A percentile compares a stretch with the other conserved stretches of the same genome.
These are phyloP conservation scores for Eriosoma lanigerum DNA, from an alignment of 1,140 invertebrate genomes.

Conservation along the genomic window DNA sequence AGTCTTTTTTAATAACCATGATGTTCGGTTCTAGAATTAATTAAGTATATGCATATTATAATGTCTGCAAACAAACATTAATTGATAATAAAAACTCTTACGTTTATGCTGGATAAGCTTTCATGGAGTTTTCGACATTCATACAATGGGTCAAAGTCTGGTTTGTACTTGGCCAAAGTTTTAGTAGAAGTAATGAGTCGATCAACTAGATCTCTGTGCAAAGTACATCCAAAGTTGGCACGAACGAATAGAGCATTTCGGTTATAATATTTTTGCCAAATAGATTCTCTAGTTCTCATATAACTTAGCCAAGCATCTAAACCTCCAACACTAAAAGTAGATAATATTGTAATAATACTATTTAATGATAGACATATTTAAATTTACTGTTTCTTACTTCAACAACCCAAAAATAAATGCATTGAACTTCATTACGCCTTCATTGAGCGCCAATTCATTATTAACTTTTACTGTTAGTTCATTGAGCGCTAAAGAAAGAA, in stretches of 20 bases:
- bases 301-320: constrained; percentile 85
- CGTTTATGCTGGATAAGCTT: constrained; percentile 69
- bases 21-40: constrained; percentile 46
- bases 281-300: constrained; percentile 75
- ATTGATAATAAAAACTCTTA: too few relatives aligned
- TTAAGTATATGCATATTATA: background rate
- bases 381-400: constrained; percentile 67
- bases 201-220: constrained; percentile 69
- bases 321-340: constrained; percentile 69
- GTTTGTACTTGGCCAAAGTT: constrained; percentile 74
- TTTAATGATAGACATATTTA: background rate
- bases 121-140: constrained; percentile 75
- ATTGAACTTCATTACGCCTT: constrained; percentile 85
- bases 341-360: background rate
- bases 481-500: constrained; percentile 80
- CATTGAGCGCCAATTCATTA: constrained; percentile 78
- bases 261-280: constrained; percentile 79
- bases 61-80: too few relatives aligned
- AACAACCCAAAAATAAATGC: constrained; percentile 85
- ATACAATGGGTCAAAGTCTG: constrained; percentile 78
- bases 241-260: constrained; percentile 71
- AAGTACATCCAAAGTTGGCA: constrained; percentile 66
- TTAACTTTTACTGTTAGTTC: constrained; percentile 84
- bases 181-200: constrained; percentile 72
- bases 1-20: constrained; percentile 63